phyloP scores from a whole-genome alignment of 2,888 invertebrate species.

The Geotrupes spiniger region DNA sequence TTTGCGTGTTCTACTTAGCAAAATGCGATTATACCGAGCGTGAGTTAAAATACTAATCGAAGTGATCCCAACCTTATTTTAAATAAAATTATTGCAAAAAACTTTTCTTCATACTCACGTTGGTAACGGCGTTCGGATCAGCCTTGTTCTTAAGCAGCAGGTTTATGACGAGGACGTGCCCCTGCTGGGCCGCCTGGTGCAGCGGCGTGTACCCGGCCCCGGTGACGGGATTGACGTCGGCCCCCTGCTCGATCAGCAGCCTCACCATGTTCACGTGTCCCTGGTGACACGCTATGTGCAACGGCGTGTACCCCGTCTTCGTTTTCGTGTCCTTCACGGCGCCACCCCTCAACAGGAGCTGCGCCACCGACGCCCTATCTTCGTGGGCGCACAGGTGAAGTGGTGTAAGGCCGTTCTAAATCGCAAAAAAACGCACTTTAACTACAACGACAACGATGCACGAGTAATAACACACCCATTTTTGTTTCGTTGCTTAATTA shows the following conservation, averaged over 20 bases:
- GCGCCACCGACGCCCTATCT: constrained; percentile 84
- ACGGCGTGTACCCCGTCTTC: constrained; percentile 88
- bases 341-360: constrained; percentile 73
- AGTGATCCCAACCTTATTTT: no score
- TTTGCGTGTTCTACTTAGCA: no score
- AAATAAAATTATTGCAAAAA: no score
- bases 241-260: constrained; percentile 83
- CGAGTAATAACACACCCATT: no score
- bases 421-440: not conserved
- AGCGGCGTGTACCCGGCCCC: constrained; percentile 88
- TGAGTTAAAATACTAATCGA: no score
- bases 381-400: constrained; percentile 95
- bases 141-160: constrained; percentile 89
- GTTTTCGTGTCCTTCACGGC: constrained; percentile 72
- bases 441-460: not conserved
- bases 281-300: constrained; percentile 96
- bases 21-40: no score
- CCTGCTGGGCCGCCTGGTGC: constrained; percentile 98
- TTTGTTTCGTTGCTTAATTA: no score
- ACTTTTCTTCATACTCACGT: constrained; percentile 72
- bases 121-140: constrained; percentile 91
- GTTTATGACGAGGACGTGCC: constrained; percentile 92
- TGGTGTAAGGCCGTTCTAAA: constrained; percentile 84
- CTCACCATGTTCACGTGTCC: constrained; percentile 91
- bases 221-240: constrained; percentile 79